These are phyloP conservation scores for Melanotaenia duboulayi DNA, from an alignment of 2,113 vertebrate genomes.

Conservation along the genomic window DNA sequence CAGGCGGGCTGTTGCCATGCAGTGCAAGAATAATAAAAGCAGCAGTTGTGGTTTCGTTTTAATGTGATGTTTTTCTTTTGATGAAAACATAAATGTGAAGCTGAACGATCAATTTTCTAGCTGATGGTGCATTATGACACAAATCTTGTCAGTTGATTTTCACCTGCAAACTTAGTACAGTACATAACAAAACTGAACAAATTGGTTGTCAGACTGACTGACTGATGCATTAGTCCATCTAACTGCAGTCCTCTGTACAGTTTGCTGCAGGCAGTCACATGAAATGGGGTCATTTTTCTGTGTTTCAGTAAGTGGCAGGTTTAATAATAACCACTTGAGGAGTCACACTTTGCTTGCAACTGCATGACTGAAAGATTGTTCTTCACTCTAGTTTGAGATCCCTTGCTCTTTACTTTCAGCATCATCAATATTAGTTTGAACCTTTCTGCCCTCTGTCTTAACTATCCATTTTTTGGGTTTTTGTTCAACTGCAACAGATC, in stretches of 20 bases:
- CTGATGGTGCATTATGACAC: no score
- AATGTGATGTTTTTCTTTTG: not conserved
- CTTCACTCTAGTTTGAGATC: not conserved
- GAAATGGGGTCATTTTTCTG: conserved; percentile 25
- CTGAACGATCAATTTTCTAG: not conserved
- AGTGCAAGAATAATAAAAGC: no score
- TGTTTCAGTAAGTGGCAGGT: conserved; percentile 1
- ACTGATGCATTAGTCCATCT: not conserved
- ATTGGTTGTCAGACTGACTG: not conserved
- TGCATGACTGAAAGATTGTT: not conserved
- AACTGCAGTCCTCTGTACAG: not conserved
- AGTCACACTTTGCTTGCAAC: not conserved
- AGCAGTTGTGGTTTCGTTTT: not conserved
- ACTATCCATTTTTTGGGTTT: not conserved
- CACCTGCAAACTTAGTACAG: no score
- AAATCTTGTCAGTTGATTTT: not conserved
- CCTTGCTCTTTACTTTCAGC: not conserved
- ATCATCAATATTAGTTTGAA: not conserved
- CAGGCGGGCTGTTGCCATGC: no score
- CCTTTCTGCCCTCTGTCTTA: not conserved
- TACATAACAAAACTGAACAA: not conserved
- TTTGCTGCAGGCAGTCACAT: not conserved
- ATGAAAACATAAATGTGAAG: not conserved
- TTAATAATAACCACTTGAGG: conserved; percentile 20
- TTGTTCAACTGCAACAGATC: no score